A percentile compares a stretch with the other conserved stretches of the same genome.
These are phyloP conservation scores for Eulemur albifrons DNA, from an alignment of 2,797 vertebrate species.

Conservation along the genomic window DNA sequence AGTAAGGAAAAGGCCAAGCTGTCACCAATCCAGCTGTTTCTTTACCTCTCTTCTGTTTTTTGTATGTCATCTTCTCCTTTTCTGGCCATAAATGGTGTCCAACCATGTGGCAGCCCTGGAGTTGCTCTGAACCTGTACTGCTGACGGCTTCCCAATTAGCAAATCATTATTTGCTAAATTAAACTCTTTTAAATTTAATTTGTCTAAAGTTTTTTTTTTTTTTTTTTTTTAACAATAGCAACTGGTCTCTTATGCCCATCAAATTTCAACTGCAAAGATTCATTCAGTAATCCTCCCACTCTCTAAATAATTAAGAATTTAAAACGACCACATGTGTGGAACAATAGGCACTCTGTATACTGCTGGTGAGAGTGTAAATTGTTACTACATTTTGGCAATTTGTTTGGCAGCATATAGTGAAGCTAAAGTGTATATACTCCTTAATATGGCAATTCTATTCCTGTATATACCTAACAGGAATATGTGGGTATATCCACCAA, in stretches of 20 bases:
- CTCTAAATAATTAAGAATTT: neutral
- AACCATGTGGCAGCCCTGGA: neutral
- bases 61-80: neutral
- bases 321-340: neutral
- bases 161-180: neutral
- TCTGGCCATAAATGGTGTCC: neutral
- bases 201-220: neutral
- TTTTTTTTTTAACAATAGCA: neutral
- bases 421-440: neutral
- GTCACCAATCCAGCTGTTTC: neutral
- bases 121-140: neutral
- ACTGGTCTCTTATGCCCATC: neutral
- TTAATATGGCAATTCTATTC: neutral
- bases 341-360: neutral
- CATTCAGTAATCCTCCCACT: neutral
- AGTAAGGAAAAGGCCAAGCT: neutral
- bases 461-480: neutral
- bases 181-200: neutral
- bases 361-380: neutral
- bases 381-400: neutral
- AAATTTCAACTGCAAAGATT: conserved; percentile 23
- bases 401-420: neutral
- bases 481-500: neutral
- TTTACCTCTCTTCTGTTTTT: neutral
- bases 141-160: neutral